Conservation (phyloP, 92 coral and sea anemone species). For the Palythoa grandis region DNA sequence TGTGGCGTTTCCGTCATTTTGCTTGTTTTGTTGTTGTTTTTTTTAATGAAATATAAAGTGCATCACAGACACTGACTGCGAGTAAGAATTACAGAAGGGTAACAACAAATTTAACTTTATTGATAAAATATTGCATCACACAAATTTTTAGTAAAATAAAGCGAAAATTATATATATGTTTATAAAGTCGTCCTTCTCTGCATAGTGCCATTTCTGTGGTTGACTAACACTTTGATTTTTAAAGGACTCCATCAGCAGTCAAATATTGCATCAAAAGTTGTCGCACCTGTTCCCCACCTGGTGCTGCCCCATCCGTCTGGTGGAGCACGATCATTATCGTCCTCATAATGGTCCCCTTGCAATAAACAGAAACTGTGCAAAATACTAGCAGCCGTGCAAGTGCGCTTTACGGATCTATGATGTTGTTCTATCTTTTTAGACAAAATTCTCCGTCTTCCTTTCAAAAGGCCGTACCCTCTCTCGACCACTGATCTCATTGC, state of each 20-base stretch:
- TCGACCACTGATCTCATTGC: conserved; percentile 19
- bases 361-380: conserved; percentile 14
- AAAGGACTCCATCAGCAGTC: too few species aligned
- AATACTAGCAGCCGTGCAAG: conserved; percentile 20
- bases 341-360: conserved; percentile 13
- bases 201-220: too few species aligned
- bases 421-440: conserved; percentile 11
- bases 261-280: too few species aligned
- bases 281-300: too few species aligned
- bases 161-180: background rate
- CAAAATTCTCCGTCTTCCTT: conserved; percentile 19
- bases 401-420: background rate
- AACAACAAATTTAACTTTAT: too few species aligned
- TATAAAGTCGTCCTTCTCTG: conserved; percentile 1
- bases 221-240: background rate
- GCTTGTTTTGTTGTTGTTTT: conserved; percentile 3
- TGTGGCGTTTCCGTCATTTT: conserved; percentile 21
- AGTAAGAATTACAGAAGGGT: too few species aligned
- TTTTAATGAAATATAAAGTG: background rate
- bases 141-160: background rate
- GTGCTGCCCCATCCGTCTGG: background rate
- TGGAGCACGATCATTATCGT: background rate
- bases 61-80: too few species aligned
- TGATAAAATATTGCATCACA: background rate
- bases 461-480: conserved; percentile 23